Evolutionary conservation across 2,797 vertebrate genomes (phyloP), one percentile per base, ranked within the genome.

Genomic region (Tiaroga cobitis): DNA sequence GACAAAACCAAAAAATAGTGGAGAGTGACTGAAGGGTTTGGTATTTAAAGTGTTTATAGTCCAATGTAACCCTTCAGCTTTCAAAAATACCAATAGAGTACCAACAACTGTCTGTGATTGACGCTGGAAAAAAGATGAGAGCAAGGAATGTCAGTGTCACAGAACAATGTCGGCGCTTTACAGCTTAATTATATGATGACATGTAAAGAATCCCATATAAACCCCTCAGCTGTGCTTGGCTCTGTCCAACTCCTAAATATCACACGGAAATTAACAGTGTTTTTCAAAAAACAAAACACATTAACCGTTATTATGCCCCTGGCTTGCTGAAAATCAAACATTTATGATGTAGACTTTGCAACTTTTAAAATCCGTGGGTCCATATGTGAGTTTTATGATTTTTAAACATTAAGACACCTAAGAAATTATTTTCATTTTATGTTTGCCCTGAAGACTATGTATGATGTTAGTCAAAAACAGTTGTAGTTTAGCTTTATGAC

Each of bases 141-240:
- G 8, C 65, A 49, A 26, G 74, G 77, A 56, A 74, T 51, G 11
- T 80, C 81, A 72, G 43, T 56, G 69, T 88, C 85, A 89, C 82
- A 56, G 86, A 91, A 92, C 46, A 80, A 90, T 85, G 46, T 70
- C 18, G 51, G 83, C 2, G 72, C 41, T 85, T 87, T 76, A 61
- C 46, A 68, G 70, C 75, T 74, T 89, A 87, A 93, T 92, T 86
- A 85, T 77, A 88, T 81, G 78, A 87, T 86, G 91, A 88, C 87
- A 81, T 67, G 83, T 56, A 82, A 72, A 67, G 43, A 51, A 81
- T 81, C 59, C 32, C 84, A 82, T 56, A 7, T 90, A 92, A 90
- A 86, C 89, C 88, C 73, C 83, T 87, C 92, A 92, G 92, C 93
- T 93, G 91, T 72, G 49, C 65, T 83, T 86, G 34, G 37, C 77